Percentiles rank a stretch among this genome's conserved stretches.
Conservation (phyloP, 2,888 invertebrate species). For the Eupithecia tripunctaria region DNA sequence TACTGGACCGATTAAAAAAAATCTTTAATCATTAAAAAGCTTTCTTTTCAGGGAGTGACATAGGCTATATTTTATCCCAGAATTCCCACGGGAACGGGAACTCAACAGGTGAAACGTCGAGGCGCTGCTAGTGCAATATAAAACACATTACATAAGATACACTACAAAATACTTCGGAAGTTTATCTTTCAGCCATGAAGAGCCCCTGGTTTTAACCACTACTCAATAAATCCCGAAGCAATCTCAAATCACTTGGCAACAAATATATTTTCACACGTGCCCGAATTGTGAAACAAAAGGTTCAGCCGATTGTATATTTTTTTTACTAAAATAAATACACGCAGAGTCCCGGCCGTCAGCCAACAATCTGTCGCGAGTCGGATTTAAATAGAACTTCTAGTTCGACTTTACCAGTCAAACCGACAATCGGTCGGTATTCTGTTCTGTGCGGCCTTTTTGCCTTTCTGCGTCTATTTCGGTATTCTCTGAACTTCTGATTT, state of each 20-base stretch:
- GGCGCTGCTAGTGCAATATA: no score
- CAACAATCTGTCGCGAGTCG: slow-evolving; percentile 76
- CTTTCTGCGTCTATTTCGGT: slow-evolving; percentile 35
- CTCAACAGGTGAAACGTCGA: no score
- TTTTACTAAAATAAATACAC: slow-evolving; percentile 75
- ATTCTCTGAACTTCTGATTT: slow-evolving; percentile 18
- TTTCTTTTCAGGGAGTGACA: no score
- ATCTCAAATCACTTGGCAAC: slow-evolving; percentile 51
- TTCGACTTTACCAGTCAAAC: slow-evolving; percentile 61
- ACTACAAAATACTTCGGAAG: background rate
- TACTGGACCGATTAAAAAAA: no score
- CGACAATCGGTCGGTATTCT: slow-evolving; percentile 61
- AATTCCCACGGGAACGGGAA: no score
- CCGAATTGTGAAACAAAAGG: slow-evolving; percentile 70
- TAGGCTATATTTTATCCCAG: no score
- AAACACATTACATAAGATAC: background rate
- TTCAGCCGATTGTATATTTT: slow-evolving; percentile 66
- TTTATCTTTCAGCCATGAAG: background rate
- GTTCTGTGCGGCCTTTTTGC: slow-evolving; percentile 56
- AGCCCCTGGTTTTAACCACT: background rate
- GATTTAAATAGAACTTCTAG: slow-evolving; percentile 71
- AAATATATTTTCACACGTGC: slow-evolving; percentile 37
- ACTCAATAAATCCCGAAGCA: slow-evolving; percentile 28
- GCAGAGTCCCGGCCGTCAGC: slow-evolving; percentile 67
- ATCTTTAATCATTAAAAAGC: no score